Evolutionary conservation across 1,140 invertebrate genomes (phyloP), one percentile per base, ranked within the genome.

Genomic region (Cyclargus thomasi): DNA sequence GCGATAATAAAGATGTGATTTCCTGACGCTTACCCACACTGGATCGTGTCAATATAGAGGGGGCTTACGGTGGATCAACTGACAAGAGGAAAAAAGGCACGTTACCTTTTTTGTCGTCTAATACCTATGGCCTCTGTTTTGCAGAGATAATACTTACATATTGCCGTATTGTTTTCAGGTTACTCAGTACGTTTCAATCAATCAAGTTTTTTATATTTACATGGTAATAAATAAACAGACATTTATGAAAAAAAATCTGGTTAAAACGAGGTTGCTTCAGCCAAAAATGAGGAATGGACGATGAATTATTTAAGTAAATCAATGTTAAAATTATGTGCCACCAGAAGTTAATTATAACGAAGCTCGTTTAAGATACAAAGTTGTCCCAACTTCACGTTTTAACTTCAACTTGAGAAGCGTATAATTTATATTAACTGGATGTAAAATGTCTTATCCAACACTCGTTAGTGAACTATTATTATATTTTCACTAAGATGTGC

Each of bases 371-470:
- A 47, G 14, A 47, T 47, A 47, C 14, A 47, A 47, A 47, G 11
- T 47, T 47, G 39, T 47, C 39, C 39, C 14, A 47, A 14, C 39
- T 47, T 47, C 39, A 47, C 39, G 39, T 47, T 47, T 47, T 47
- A 47, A 47, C 10, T 47, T 47, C 11, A 47, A 47, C 11, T 47
- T 2, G 39, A 47, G 39, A 47, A 47, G 39, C 39, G 39, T 47
- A 47, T 47, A 47, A 47, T 47, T 47, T 47, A 47, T 47, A 47
- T 47, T 16, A 47, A 47, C 39, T 47, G 10, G 39, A 47, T 47
- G 39, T 47, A 47, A 47, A 47, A 47, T 47, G 39, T 47, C 39
- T 47, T 47, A 47, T 47, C 39, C 39, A 47, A 47, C 14, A 47
- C 39, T 47, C 1, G 39, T 39, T 39, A 47, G 14, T 1, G 39